phyloP scores from a whole-genome alignment of 2,797 vertebrate genomes.

The Tachyglossus aculeatus region DNA sequence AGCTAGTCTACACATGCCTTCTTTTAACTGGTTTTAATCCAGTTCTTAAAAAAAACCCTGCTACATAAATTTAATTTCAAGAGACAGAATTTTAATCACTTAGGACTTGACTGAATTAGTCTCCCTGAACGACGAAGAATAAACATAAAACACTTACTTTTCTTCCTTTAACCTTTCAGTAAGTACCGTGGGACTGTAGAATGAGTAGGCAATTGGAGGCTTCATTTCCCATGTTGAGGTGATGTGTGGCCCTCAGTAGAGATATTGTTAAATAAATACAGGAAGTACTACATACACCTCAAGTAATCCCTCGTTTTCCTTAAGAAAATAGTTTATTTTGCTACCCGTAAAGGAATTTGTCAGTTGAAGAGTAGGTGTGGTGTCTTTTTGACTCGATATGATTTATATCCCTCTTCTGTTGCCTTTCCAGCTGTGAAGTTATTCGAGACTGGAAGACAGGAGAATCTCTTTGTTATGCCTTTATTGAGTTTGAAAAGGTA shows the following conservation, averaged over 20 bases:
- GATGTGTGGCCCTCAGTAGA: not conserved
- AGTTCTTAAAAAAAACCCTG: too few relatives aligned
- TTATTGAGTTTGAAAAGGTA: constrained; percentile 99
- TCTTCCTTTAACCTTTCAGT: constrained; percentile 6
- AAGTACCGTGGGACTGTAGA: not conserved
- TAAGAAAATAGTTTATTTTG: constrained; percentile 13
- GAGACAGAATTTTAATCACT: too few relatives aligned
- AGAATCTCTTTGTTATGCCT: constrained; percentile 97
- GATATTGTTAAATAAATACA: constrained; percentile 5
- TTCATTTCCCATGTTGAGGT: not conserved
- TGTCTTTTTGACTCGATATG: not conserved
- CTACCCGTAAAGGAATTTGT: not conserved
- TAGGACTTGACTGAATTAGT: too few relatives aligned
- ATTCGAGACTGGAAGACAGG: constrained; percentile 95
- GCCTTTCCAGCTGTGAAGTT: constrained; percentile 90
- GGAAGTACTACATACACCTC: not conserved
- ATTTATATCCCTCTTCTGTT: constrained; percentile 11
- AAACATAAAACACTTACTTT: constrained; percentile 18
- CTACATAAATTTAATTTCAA: too few relatives aligned
- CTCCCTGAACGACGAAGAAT: not conserved
- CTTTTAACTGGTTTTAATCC: too few relatives aligned
- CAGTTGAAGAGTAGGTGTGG: not conserved
- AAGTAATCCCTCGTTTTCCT: constrained; percentile 14
- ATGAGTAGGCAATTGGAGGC: not conserved
- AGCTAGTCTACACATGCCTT: too few relatives aligned